Evolutionary conservation across 1,140 invertebrate species (phyloP), one percentile per base, ranked within the genome.

Genomic region (Brachionus paranguensis): DNA sequence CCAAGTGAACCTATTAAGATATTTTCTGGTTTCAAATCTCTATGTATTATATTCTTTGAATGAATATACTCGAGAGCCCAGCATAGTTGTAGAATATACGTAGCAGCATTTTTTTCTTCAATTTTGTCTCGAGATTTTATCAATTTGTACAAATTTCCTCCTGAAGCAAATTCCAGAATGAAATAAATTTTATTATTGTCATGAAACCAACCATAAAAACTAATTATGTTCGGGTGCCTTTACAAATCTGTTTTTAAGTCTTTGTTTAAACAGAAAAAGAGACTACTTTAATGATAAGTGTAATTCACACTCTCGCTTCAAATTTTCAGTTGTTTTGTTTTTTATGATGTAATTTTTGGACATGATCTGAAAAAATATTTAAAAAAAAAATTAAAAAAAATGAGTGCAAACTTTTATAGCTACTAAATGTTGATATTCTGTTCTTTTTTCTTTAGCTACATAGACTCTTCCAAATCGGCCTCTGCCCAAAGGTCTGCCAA

Each of bases 381-480:
- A 47, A 17, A 37, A 14, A 47, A 7, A 24, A 27, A 12, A 12
- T 10, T 78, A 7, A 33, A 78, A 33, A 37, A 37, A 14, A 37
- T 50, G 3, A 3, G n/a, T 10, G 24, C 12, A 33, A 45, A 79
- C 78, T 17, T 64, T 79, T 11, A 60, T 60, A 0, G 55, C 78
- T 8, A 55, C 50, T 55, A 79, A n/a, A 99, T 92, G 88, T 93
- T 98, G 87, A 95, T 94, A 0, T 94, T 95, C 85, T 92, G 92
- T 87, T 96, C 98, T 88, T 98, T 96, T 24, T 27, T 76, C 72
- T 86, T 96, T 92, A 0, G 96, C 97, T 84, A 99, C 89, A 89
- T 98, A 99, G 0, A 99, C 97, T 91, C 95, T 96, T 14, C 97
- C 97, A 91, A 99, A 99, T 91, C 98, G 98, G 76, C 97, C 97